Base-by-base conservation (phyloP, 2,797 vertebrate genomes). In the Scomberomorus guttatus region DNA sequence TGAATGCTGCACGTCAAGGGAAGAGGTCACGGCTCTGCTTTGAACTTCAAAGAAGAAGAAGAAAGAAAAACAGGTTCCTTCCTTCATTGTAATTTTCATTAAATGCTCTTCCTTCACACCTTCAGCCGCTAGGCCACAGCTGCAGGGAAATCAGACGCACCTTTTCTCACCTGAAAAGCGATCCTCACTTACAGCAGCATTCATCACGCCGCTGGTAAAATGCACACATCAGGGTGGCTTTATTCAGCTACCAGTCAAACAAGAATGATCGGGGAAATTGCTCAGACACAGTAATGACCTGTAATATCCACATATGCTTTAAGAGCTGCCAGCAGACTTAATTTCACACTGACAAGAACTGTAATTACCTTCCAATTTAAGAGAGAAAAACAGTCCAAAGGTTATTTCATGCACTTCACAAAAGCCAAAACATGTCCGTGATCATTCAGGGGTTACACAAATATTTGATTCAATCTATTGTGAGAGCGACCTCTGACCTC, bases 341-440 rank as follows among this genome's bases (percentile, higher is more conserved):
- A 88, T 86, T 89, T 79, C 60, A 50, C 72, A 52, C 73, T 12
- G 75, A 44, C 52, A 72, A 82, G 71, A 61, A 80, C 78, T 78
- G 71, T 86, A 90, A 92, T 92, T 91, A 88, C 58, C 81, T 79
- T 77, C 72, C 50, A 78, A 85, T 90, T 84, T 83, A 48, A 65
- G 14, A 68, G 85, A 84, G 60, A 79, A 74, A 87, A 85, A 86
- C 64, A 77, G 78, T 79, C 68, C 70, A 81, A 77, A 87, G 87
- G 85, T 92, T 64, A 78, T 77, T 89, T 58, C 52, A 72, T 63
- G 66, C 62, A 77, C 83, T 87, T 81, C 81, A 89, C 76, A 84
- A 85, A 86, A 86, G 78, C 72, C 55, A 80, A 81, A 89, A 87
- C 79, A 83, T 29, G 18, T 70, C 52, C 13, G 64, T 57, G 70